Conservation (phyloP, 2,888 invertebrate genomes). For the Perizoma flavofasciatum region DNA sequence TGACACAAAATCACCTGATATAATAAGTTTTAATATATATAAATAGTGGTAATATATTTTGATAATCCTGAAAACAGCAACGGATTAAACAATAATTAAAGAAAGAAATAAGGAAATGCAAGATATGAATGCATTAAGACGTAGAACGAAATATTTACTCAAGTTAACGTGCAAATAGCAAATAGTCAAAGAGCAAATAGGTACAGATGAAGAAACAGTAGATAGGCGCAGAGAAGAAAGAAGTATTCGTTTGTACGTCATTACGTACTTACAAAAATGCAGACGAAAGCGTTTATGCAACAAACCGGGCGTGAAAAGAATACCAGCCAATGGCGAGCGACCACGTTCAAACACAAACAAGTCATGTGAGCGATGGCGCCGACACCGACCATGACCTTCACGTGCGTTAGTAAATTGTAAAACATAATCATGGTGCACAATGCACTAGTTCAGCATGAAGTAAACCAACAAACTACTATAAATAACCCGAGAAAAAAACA, state of each 20-base stretch:
- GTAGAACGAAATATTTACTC: neutral
- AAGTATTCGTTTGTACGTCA: neutral
- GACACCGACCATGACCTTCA: constrained; percentile 72
- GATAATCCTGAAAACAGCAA: neutral
- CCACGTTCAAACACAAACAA: constrained; percentile 58
- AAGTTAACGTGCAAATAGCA: constrained; percentile 1
- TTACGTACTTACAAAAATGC: constrained; percentile 12
- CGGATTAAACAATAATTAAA: neutral
- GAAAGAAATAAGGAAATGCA: neutral
- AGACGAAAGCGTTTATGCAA: constrained; percentile 46
- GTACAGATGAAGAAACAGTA: neutral
- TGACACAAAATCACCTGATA: neutral
- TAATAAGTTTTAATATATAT: neutral
- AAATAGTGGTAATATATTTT: neutral
- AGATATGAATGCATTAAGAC: constrained; percentile 3
- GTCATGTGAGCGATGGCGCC: constrained; percentile 71
- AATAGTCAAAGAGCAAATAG: neutral
- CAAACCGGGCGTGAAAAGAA: constrained; percentile 46
- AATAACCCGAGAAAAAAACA: constrained; percentile 42
- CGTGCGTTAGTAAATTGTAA: constrained; percentile 54
- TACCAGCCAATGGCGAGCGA: constrained; percentile 62
- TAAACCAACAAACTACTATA: constrained; percentile 45
- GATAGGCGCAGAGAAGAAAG: too few species aligned
- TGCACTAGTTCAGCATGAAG: constrained; percentile 39
- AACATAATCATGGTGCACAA: constrained; percentile 52